Conservation (phyloP, 2,797 vertebrate genomes). For the Gallinago stenura region DNA sequence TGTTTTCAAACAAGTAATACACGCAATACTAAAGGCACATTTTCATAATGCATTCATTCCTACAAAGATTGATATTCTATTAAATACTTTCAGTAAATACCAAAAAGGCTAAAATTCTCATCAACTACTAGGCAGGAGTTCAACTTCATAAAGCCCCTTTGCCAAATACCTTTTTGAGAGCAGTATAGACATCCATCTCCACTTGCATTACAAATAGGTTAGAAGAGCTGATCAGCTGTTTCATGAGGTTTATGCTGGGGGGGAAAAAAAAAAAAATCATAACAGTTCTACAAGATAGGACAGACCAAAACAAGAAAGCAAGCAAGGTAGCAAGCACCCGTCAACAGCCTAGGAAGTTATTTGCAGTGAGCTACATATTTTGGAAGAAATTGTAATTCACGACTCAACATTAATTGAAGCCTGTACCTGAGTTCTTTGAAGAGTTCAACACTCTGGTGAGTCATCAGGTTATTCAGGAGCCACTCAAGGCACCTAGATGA, state of each 20-base stretch:
- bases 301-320: neutral
- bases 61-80: neutral
- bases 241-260: slow-evolving; percentile 90
- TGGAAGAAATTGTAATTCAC: neutral
- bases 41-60: neutral
- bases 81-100: neutral
- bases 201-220: slow-evolving; percentile 99
- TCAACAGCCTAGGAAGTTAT: neutral
- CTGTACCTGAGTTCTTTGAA: slow-evolving; percentile 95
- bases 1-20: neutral
- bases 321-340: neutral
- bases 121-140: neutral
- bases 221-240: slow-evolving; percentile 92
- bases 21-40: neutral
- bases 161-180: slow-evolving; percentile 92
- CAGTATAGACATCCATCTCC: slow-evolving; percentile 98
- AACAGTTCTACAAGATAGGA: neutral
- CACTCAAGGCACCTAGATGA: slow-evolving; percentile 92
- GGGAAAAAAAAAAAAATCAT: neutral
- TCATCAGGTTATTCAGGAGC: slow-evolving; percentile 99
- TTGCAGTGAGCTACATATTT: neutral
- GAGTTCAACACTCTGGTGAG: slow-evolving; percentile 94
- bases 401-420: neutral
- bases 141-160: neutral
- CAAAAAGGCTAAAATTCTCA: neutral